Base-by-base conservation (phyloP, 30 jellyfish, hydroid and myxozoan genomes). In the Catostylus mosaicus region DNA sequence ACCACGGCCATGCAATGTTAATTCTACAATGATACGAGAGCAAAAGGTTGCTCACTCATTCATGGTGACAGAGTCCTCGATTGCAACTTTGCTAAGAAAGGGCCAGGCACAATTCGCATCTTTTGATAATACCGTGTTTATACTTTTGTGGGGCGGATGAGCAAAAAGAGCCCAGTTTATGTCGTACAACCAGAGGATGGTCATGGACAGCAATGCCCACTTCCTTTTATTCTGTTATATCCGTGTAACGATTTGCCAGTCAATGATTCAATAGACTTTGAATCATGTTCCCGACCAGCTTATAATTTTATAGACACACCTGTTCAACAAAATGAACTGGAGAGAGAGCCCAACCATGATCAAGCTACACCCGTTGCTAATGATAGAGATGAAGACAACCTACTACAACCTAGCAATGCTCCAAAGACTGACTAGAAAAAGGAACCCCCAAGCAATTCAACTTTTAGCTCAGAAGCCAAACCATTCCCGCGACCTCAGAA, bases 101-200 rank as follows among this genome's bases (percentile, higher is more conserved):
- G 83, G 30, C 66, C 83, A 31, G 83, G 83, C 8, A 37, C 30
- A 40, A 40, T 71, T 20, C 66, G 83, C 20, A 11, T 75, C 24
- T 54, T n/a, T 54, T 73, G 47, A 76, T 51, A 73, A 47, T 43
- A 73, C 29, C 85, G 50, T 47, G 40, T 40, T 33, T 54, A 73
- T 27, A 67, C 62, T 50, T 43, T 73, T 14, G 18, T 73, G 30
- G 45, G 45, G 54, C 54, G 73, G 20, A 38, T 47, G 54, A 47
- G 33, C 48, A 45, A 47, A 27, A 76, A 47, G 29, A 40, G 73
- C 31, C 85, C 76, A 16, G 75, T 73, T 5, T 73, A 54, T 76
- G 78, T 54, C 29, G 65, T 76, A 18, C 77, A 54, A 54, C 88
- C 78, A 32, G 88, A 76, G 27, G 36, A 76, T 30, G 63, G 88